These are phyloP conservation scores for Habroteleia sp. DNA, from an alignment of 2,888 invertebrate genomes.

Conservation along the genomic window DNA sequence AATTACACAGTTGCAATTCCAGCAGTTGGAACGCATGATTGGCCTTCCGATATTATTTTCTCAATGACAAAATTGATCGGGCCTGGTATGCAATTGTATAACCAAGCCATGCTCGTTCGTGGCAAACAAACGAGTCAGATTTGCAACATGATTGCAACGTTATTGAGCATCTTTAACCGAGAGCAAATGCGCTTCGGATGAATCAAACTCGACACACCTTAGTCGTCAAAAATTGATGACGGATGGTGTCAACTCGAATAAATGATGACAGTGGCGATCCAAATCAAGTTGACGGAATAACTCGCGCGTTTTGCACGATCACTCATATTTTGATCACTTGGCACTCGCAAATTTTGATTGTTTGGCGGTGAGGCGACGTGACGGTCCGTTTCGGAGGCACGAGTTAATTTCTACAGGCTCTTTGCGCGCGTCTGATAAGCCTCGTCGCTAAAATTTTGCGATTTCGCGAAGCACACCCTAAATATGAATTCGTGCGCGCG, in stretches of 20 bases:
- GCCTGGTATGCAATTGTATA: neutral
- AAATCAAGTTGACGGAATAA: conserved; percentile 6
- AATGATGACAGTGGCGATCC: neutral
- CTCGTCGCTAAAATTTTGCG: no score
- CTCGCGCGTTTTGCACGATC: conserved; percentile 1
- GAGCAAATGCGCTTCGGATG: no score
- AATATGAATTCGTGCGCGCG: conserved; percentile 35
- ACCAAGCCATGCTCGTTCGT: no score
- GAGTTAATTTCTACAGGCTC: no score
- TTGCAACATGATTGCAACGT: no score
- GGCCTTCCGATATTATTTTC: conserved; percentile 38
- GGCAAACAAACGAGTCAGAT: no score
- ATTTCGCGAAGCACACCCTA: conserved; percentile 48
- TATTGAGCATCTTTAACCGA: no score
- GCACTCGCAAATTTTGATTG: neutral
- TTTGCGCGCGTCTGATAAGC: no score
- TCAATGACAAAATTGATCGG: conserved; percentile 15
- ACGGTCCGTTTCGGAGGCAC: no score
- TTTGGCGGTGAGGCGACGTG: no score
- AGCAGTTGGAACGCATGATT: conserved; percentile 23
- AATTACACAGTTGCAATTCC: conserved; percentile 30
- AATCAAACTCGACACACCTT: neutral
- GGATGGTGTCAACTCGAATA: conserved; percentile 35
- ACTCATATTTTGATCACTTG: conserved; percentile 30
- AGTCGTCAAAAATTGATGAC: neutral